phyloP scores from a whole-genome alignment of 2,113 vertebrate genomes.

The Catharus bicknelli region DNA sequence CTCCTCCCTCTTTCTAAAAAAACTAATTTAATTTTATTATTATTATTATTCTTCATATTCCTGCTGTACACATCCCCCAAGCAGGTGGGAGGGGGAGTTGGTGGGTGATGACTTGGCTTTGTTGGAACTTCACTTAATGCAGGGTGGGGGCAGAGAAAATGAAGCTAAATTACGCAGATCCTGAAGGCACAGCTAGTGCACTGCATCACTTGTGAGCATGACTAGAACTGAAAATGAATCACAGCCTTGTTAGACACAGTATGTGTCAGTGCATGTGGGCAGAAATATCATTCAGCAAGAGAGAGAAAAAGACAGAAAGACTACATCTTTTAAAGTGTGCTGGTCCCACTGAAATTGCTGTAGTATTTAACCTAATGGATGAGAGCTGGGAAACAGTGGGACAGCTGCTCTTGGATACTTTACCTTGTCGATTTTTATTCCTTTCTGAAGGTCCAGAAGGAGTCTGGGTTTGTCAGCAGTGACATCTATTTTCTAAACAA shows the following conservation, averaged over 20 bases:
- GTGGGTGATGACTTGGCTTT: slow-evolving; percentile 64
- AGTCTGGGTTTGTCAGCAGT: neutral
- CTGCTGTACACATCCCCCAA: slow-evolving; percentile 18
- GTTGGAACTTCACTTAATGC: slow-evolving; percentile 38
- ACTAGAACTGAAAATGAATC: slow-evolving; percentile 71
- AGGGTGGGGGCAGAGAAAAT: slow-evolving; percentile 49
- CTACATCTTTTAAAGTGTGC: slow-evolving; percentile 41
- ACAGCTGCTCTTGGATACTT: neutral
- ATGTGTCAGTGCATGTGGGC: slow-evolving; percentile 73
- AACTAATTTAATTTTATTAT: slow-evolving; percentile 3
- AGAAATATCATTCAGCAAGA: slow-evolving; percentile 59
- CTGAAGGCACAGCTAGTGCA: slow-evolving; percentile 46
- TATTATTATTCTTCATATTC: slow-evolving; percentile 40
- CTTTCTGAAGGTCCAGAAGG: neutral
- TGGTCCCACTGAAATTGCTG: neutral
- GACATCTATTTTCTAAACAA: slow-evolving; percentile 19
- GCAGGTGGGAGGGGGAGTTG: slow-evolving; percentile 63
- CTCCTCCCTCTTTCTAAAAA: neutral
- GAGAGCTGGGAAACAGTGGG: slow-evolving; percentile 12
- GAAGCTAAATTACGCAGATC: slow-evolving; percentile 40
- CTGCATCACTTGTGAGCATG: slow-evolving; percentile 61
- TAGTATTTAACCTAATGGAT: slow-evolving; percentile 10
- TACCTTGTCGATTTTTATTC: neutral
- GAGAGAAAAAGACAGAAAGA: slow-evolving; percentile 23
- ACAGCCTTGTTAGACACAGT: slow-evolving; percentile 61